A percentile compares a stretch with the other conserved stretches of the same genome.
Conservation (phyloP, 2,797 vertebrate species). For the Clamator glandarius region DNA sequence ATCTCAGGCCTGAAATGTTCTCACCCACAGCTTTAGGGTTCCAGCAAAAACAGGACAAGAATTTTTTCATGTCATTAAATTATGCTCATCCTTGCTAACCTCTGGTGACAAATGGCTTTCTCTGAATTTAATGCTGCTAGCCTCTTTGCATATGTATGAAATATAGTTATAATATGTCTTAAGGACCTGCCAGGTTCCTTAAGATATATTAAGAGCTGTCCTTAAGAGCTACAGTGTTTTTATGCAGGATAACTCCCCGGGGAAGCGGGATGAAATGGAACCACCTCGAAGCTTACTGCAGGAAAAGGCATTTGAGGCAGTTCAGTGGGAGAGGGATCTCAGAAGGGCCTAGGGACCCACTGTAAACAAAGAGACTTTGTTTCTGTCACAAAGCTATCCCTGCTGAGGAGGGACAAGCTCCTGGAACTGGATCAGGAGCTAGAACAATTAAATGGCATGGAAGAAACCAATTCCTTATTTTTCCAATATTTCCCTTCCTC, state of each 20-base stretch:
- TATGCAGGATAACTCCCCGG: neutral
- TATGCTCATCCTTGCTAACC: constrained; percentile 16
- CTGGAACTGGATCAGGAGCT: neutral
- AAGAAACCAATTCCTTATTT: neutral
- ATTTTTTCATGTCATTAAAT: neutral
- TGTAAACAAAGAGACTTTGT: neutral
- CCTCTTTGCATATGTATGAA: constrained; percentile 15
- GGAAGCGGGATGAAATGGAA: neutral
- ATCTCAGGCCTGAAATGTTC: neutral
- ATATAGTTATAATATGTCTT: constrained; percentile 44
- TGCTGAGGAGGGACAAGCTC: neutral
- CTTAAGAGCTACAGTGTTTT: constrained; percentile 4
- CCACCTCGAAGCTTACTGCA: neutral
- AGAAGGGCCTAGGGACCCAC: neutral
- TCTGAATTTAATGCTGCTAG: constrained; percentile 39
- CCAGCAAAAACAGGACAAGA: constrained; percentile 31
- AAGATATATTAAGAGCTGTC: too few relatives aligned
- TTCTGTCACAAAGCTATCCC: neutral
- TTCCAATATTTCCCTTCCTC: neutral
- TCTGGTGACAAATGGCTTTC: neutral
- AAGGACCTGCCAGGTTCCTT: neutral
- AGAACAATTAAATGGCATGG: neutral
- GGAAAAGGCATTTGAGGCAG: neutral
- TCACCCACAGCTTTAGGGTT: neutral
- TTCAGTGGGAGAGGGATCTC: neutral